Percentiles rank a stretch among this genome's conserved stretches.
These are phyloP conservation scores for Eupeodes corollae DNA, from an alignment of 1,140 invertebrate genomes.

Conservation along the genomic window DNA sequence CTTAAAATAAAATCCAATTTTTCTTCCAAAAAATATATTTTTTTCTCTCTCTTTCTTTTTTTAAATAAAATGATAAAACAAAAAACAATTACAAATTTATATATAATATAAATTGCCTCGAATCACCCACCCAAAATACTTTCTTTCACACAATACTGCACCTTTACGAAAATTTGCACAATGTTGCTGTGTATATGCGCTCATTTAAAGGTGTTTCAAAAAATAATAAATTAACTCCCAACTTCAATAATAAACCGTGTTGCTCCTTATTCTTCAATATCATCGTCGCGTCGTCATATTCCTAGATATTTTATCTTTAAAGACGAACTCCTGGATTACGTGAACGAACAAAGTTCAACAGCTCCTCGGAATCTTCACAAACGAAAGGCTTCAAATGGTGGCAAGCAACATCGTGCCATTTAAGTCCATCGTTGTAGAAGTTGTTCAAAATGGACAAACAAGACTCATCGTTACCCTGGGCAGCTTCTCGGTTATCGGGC, in stretches of 20 bases:
- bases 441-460: constrained; percentile 83
- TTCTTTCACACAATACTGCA: no score
- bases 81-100: not conserved
- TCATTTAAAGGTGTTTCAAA: no score
- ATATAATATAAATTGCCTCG: constrained; percentile 3
- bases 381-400: constrained; percentile 87
- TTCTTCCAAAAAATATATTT: no score
- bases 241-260: not conserved
- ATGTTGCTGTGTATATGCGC: no score
- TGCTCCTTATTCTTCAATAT: not conserved
- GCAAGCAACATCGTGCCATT: constrained; percentile 84
- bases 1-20: no score
- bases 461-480: constrained; percentile 77
- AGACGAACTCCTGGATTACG: constrained; percentile 73
- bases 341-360: constrained; percentile 79
- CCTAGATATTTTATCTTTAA: constrained; percentile 44
- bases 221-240: no score
- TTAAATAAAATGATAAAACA: not conserved
- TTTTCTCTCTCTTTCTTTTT: no score
- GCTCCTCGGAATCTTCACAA: constrained; percentile 83
- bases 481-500: constrained; percentile 81
- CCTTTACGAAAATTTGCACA: no score
- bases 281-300: no score
- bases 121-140: no score
- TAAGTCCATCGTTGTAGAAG: constrained; percentile 84